phyloP scores from a whole-genome alignment of 1,140 invertebrate species.

The Copidosoma floridanum region DNA sequence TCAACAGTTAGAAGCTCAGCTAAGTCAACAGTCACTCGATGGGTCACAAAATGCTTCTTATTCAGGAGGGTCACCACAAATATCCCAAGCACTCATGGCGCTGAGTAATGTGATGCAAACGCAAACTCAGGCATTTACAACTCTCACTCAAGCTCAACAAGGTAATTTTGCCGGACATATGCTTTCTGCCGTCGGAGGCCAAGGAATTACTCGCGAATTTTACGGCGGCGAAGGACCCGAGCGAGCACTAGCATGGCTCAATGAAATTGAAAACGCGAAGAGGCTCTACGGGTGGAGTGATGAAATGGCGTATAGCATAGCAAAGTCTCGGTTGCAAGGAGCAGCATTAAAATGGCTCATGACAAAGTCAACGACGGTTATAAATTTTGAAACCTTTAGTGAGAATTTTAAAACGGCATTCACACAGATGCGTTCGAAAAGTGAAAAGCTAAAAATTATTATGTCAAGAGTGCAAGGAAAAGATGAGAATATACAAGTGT shows the following conservation, averaged over 20 bases:
- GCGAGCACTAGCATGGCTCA: neutral
- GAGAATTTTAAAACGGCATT: neutral
- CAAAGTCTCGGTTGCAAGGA: neutral
- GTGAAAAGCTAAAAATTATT: neutral
- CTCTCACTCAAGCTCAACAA: too few species aligned
- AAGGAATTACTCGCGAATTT: too few species aligned
- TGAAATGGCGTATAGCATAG: neutral
- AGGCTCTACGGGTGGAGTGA: neutral
- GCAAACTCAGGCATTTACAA: too few species aligned
- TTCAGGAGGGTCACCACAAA: too few species aligned
- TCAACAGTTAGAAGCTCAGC: too few species aligned
- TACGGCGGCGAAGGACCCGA: neutral
- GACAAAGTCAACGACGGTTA: too few species aligned
- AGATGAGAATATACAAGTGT: neutral
- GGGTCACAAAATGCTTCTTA: too few species aligned
- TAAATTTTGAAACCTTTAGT: neutral
- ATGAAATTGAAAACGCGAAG: neutral
- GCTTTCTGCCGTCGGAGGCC: too few species aligned
- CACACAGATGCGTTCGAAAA: neutral
- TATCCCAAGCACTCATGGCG: too few species aligned
- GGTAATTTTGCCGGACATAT: too few species aligned
- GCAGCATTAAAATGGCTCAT: conserved; percentile 2
- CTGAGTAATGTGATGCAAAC: too few species aligned
- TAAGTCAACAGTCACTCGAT: too few species aligned
- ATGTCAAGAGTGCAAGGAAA: neutral